Conservation (phyloP, 2,113 vertebrate species). For the Dendropsophus ebraccatus region DNA sequence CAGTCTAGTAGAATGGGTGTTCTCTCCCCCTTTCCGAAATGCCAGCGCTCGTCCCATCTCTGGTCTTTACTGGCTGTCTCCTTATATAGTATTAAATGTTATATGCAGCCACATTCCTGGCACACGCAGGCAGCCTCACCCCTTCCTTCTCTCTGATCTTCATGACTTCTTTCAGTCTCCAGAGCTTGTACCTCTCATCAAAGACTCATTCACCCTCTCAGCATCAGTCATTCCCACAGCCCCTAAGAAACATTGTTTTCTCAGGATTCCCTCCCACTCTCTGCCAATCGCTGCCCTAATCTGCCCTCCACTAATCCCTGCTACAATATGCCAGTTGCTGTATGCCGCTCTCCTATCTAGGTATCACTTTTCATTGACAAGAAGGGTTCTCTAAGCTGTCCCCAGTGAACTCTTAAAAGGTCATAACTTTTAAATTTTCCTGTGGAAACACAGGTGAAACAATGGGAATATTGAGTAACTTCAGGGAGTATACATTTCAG, state of each 20-base stretch:
- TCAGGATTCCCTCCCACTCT: slow-evolving; percentile 43
- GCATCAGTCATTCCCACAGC: slow-evolving; percentile 42
- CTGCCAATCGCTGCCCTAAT: slow-evolving; percentile 47
- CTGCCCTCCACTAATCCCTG: slow-evolving; percentile 40
- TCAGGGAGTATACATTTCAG: neutral
- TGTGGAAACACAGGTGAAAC: slow-evolving; percentile 39
- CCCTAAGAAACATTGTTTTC: slow-evolving; percentile 25
- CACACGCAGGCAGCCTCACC: slow-evolving; percentile 52
- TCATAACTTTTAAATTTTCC: slow-evolving; percentile 29
- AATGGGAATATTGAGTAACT: slow-evolving; percentile 38
- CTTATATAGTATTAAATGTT: slow-evolving; percentile 55
- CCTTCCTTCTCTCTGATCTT: slow-evolving; percentile 57
- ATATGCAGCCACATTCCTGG: slow-evolving; percentile 54
- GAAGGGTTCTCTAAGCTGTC: slow-evolving; percentile 26
- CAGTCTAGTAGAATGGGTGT: slow-evolving; percentile 4
- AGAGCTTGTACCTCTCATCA: slow-evolving; percentile 43
- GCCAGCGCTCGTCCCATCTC: slow-evolving; percentile 48
- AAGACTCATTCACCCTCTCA: slow-evolving; percentile 53
- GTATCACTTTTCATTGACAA: slow-evolving; percentile 51
- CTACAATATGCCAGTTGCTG: slow-evolving; percentile 47
- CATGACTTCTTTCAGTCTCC: slow-evolving; percentile 49
- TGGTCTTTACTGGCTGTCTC: slow-evolving; percentile 52
- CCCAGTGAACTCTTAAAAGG: slow-evolving; percentile 47
- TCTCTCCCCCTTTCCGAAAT: slow-evolving; percentile 26
- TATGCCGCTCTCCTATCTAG: slow-evolving; percentile 1